Percentiles rank a stretch among this genome's conserved stretches.
phyloP scores from a whole-genome alignment of 2,113 vertebrate species.

The Cephalopterus ornatus region DNA sequence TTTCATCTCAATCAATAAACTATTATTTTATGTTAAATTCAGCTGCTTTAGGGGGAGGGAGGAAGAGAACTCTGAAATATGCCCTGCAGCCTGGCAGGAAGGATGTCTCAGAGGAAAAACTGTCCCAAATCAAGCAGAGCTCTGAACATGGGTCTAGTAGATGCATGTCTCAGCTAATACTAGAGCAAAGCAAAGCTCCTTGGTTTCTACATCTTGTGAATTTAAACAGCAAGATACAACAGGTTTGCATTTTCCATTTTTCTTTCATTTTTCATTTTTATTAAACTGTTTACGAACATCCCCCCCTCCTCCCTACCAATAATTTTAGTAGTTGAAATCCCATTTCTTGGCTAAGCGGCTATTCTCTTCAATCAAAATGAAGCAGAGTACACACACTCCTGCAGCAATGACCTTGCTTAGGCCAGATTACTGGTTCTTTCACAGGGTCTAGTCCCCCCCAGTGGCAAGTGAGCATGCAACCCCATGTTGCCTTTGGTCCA shows the following conservation, averaged over 20 bases:
- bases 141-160: background rate
- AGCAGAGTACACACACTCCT: background rate
- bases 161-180: background rate
- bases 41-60: background rate
- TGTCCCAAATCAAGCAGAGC: background rate
- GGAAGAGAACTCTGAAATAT: background rate
- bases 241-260: background rate
- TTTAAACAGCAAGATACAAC: background rate
- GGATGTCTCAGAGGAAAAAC: background rate
- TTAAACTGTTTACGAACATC: background rate
- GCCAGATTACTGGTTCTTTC: background rate
- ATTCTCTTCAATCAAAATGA: background rate
- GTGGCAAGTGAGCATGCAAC: background rate
- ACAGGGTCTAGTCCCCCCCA: background rate
- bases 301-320: background rate
- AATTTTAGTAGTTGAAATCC: background rate
- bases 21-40: background rate
- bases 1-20: background rate
- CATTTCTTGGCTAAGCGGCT: background rate
- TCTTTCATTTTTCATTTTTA: background rate
- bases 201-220: background rate
- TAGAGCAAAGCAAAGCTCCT: background rate
- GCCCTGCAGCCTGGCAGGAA: background rate
- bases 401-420: background rate
- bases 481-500: background rate